Percentiles rank a stretch among this genome's conserved stretches.
Evolutionary conservation across 2,888 invertebrate species (phyloP).

Genomic region (Autographa pulchrina): DNA sequence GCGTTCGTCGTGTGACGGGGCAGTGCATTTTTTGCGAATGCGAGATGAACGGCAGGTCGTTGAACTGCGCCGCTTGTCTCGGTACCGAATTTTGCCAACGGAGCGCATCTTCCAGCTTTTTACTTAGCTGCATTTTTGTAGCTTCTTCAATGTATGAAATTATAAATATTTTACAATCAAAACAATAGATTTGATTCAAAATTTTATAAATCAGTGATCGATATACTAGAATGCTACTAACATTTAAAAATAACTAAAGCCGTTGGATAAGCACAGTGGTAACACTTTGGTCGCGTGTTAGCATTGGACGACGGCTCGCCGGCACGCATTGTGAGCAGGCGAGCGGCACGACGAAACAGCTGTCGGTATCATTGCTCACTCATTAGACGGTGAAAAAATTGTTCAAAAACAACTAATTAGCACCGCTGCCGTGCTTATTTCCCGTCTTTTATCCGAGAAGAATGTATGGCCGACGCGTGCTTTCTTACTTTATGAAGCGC

Average conservation of each 20-base stretch:
- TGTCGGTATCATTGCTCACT: constrained; percentile 74
- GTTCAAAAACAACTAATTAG: constrained; percentile 77
- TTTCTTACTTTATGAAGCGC: constrained; percentile 72
- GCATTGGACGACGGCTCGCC: constrained; percentile 60
- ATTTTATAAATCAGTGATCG: neutral
- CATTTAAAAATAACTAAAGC: constrained; percentile 32
- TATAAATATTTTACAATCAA: neutral
- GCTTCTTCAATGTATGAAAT: constrained; percentile 19
- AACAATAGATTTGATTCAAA: neutral
- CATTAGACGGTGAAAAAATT: constrained; percentile 73
- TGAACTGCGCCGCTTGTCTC: constrained; percentile 83
- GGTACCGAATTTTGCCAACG: constrained; percentile 83
- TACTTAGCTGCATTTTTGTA: constrained; percentile 53
- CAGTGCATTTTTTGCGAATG: constrained; percentile 88
- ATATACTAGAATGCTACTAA: constrained; percentile 6
- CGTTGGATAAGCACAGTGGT: constrained; percentile 56
- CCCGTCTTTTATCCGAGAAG: constrained; percentile 70
- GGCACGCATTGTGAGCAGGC: constrained; percentile 79
- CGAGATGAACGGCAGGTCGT: constrained; percentile 84
- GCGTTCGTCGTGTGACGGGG: constrained; percentile 86
- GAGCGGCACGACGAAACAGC: constrained; percentile 72
- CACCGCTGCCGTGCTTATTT: constrained; percentile 71
- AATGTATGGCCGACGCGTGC: constrained; percentile 72
- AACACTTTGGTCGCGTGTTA: constrained; percentile 68
- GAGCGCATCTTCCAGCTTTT: constrained; percentile 77